phyloP scores from a whole-genome alignment of 2,113 vertebrate species.

The Elaphurus davidianus region DNA sequence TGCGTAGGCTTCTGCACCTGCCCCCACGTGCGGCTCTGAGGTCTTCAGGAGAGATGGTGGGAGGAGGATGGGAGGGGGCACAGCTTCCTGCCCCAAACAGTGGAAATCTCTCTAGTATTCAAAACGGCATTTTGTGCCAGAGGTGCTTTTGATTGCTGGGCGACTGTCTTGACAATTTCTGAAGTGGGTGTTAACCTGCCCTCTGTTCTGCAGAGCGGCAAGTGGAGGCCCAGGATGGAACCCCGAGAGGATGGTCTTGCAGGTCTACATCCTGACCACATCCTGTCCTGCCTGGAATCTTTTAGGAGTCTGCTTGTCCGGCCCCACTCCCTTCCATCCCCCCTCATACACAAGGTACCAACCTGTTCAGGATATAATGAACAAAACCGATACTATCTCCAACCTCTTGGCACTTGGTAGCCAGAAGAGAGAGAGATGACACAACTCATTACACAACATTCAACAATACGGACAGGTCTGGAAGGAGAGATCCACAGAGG shows the following conservation, averaged over 20 bases:
- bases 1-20: too few relatives aligned
- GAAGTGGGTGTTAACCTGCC: rapidly evolving
- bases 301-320: neutral
- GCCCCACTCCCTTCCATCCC: neutral
- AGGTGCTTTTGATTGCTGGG: neutral
- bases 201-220: neutral
- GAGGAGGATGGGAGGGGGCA: neutral
- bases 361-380: rapidly evolving
- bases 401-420: rapidly evolving
- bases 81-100: neutral
- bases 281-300: neutral
- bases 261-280: neutral
- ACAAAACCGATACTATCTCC: neutral
- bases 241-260: rapidly evolving
- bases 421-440: neutral
- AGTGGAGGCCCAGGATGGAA: rapidly evolving
- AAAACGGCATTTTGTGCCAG: neutral
- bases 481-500: neutral
- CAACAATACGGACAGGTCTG: rapidly evolving
- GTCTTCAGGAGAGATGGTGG: neutral
- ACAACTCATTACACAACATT: rapidly evolving
- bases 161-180: rapidly evolving
- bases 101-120: neutral
- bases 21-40: rapidly evolving
- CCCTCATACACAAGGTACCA: rapidly evolving